Conservation (phyloP, 2,888 invertebrate species). For the Reticulitermes lucifugus region DNA sequence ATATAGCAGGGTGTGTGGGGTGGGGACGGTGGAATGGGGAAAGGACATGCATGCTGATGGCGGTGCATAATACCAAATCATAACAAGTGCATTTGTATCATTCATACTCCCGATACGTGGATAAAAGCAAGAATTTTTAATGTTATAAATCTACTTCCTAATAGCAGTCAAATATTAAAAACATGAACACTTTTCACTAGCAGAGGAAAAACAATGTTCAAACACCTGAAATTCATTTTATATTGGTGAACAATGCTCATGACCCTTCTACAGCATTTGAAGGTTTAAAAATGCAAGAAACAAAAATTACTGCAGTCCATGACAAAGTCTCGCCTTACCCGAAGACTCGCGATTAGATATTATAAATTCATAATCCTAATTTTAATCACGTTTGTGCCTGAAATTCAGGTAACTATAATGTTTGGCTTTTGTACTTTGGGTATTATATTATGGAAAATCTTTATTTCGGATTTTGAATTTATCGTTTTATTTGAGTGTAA, state of each 20-base stretch:
- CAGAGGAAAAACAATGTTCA: not conserved
- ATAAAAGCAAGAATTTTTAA: slow-evolving; percentile 30
- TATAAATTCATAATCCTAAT: not conserved
- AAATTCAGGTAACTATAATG: not conserved
- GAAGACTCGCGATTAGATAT: not conserved
- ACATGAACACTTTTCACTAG: not conserved
- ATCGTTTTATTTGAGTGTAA: no score
- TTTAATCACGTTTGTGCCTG: not conserved
- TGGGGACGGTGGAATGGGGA: not conserved
- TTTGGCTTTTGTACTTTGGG: not conserved
- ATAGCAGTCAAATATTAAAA: slow-evolving; percentile 12
- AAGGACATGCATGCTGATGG: not conserved
- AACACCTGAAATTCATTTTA: slow-evolving; percentile 3
- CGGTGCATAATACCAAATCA: not conserved
- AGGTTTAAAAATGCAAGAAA: slow-evolving; percentile 3
- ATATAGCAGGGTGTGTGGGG: not conserved
- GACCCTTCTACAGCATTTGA: not conserved
- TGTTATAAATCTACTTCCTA: slow-evolving; percentile 11
- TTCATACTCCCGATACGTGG: not conserved
- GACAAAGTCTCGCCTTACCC: not conserved
- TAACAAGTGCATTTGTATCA: slow-evolving; percentile 22
- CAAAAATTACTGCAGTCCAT: not conserved
- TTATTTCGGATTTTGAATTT: no score
- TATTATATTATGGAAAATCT: not conserved
- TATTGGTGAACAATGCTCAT: slow-evolving; percentile 7